Percentiles rank a stretch among this genome's conserved stretches.
phyloP scores from a whole-genome alignment of 2,797 vertebrate species.

The Numenius phaeopus region DNA sequence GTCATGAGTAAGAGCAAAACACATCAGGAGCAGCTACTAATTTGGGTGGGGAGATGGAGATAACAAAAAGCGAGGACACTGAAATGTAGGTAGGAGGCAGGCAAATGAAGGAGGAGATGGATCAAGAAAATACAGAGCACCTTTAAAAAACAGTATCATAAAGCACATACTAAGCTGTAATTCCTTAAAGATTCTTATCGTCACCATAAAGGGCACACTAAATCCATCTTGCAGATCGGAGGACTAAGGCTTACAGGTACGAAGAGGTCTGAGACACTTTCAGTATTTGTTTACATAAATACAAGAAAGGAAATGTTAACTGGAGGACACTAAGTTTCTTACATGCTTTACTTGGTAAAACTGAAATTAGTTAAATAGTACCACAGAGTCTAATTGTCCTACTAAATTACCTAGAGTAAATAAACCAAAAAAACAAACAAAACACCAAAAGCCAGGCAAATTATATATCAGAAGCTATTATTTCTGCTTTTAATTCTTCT shows the following conservation, averaged over 20 bases:
- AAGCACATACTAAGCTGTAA: neutral
- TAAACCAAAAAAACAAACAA: neutral
- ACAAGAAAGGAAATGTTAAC: neutral
- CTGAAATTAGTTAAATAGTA: neutral
- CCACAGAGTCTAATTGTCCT: neutral
- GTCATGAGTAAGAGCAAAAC: neutral
- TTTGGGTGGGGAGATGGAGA: conserved; percentile 46
- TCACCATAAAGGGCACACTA: neutral
- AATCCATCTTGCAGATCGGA: neutral
- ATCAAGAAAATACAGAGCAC: neutral
- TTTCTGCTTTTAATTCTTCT: neutral
- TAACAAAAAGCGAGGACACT: conserved; percentile 2
- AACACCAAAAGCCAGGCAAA: neutral
- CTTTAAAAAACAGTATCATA: neutral
- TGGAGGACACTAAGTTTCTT: neutral
- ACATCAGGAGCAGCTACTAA: neutral
- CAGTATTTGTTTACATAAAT: neutral
- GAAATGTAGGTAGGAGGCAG: neutral
- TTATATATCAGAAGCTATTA: neutral
- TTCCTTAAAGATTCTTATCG: neutral
- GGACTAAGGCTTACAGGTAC: neutral
- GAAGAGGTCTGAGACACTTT: neutral
- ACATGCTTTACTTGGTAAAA: neutral
- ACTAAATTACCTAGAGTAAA: neutral
- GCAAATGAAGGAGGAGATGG: neutral